Base-by-base conservation (phyloP, 2,888 invertebrate species). In the Callosobruchus maculatus region DNA sequence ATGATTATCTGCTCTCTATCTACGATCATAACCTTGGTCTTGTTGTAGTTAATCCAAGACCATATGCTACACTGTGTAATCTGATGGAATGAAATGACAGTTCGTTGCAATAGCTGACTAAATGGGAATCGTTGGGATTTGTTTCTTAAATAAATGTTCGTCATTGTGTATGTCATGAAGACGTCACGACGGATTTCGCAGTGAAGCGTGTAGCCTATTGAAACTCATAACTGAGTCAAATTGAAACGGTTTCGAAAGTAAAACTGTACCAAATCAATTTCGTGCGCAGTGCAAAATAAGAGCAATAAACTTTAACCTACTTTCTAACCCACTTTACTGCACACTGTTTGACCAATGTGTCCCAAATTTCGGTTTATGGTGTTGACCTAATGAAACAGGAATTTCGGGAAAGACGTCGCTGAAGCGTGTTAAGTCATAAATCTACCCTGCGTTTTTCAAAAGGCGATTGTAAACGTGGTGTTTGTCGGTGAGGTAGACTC, bases 281-380 rank as follows among this genome's bases (percentile, higher is more conserved):
- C 72, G 21, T 70, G 73, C 72, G 73, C 73, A 75, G 77, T 70
- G 20, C 71, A 75, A 74, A 78, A 77, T 74, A 75, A 73, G 49
- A 73, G 74, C 72, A 73, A 77, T 73, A 74, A 76, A 78, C 78
- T 78, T 78, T 81, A 82, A 82, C 83, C 82, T 80, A 83, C 79
- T 82, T 83, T 82, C 80, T 73, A 80, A 77, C 80, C 78, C 71
- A 80, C 72, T 79, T 78, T 81, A 79, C 78, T 76, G 78, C 77
- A 78, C 74, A 78, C 74, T 71, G 76, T 77, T 78, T 76, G 77
- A 78, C 78, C 81, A 83, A 78, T 76, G 77, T 81, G 82, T 78
- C 80, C 82, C 77, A 82, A 83, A 83, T 81, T 79, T 80, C 75
- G 83, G 82, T 84, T 83, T 83, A 83, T 83, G 82, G 82, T 49